Conservation (phyloP, 2,113 vertebrate species). For the Corythornis vintsioides region DNA sequence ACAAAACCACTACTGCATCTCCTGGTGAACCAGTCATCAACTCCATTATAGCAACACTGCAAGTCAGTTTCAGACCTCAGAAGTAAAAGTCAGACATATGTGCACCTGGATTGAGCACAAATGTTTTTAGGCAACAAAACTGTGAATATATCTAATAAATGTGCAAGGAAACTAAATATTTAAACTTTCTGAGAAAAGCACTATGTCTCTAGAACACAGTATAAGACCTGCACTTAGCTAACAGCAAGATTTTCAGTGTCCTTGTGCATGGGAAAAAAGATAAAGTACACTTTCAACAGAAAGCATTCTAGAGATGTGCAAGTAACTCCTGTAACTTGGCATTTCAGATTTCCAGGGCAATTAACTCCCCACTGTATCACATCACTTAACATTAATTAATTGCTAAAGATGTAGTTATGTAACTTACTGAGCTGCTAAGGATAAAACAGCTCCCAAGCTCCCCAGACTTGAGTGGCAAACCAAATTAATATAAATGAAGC, state of each 20-base stretch:
- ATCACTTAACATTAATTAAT: slow-evolving; percentile 64
- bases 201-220: not conserved
- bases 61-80: not conserved
- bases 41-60: not conserved
- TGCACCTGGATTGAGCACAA: not conserved
- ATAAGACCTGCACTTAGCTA: not conserved
- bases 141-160: not conserved
- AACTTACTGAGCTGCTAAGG: slow-evolving; percentile 43
- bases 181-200: not conserved
- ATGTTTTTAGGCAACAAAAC: not conserved
- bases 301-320: not conserved
- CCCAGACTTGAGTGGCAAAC: not conserved
- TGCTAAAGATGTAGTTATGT: slow-evolving; percentile 59
- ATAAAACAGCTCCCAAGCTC: slow-evolving; percentile 23
- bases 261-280: not conserved
- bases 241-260: not conserved
- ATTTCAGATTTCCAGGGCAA: slow-evolving; percentile 57
- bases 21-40: not conserved
- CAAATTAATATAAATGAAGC: slow-evolving; percentile 37
- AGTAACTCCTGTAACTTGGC: slow-evolving; percentile 1
- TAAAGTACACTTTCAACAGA: not conserved
- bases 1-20: not conserved
- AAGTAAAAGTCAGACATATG: not conserved
- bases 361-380: slow-evolving; percentile 60
- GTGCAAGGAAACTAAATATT: not conserved